phyloP scores from a whole-genome alignment of 2,797 vertebrate species.

The Pagetopsis macropterus region DNA sequence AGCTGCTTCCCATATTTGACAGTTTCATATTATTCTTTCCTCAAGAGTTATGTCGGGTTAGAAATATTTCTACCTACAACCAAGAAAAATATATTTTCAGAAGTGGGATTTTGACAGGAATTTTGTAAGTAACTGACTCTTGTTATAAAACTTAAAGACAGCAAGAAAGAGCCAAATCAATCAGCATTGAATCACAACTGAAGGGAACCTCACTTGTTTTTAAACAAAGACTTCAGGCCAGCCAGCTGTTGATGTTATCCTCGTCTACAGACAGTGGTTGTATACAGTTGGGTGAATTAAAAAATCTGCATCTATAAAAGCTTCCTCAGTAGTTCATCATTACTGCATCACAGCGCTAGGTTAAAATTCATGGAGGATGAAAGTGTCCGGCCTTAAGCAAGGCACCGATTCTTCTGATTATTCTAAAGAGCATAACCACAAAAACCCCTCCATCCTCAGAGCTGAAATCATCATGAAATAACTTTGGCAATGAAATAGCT shows the following conservation, averaged over 20 bases:
- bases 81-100: background rate
- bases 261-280: background rate
- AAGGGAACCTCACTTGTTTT: background rate
- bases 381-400: no score
- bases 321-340: background rate
- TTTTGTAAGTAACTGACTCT: no score
- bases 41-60: background rate
- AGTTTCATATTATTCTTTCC: background rate
- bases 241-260: background rate
- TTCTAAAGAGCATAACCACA: background rate
- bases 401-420: no score
- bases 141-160: background rate
- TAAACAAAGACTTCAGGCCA: background rate
- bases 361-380: background rate
- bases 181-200: slow-evolving; percentile 6
- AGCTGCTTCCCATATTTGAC: background rate
- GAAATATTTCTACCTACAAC: slow-evolving; percentile 11
- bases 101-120: background rate
- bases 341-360: background rate
- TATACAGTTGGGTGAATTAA: background rate
- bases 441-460: background rate
- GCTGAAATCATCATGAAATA: background rate
- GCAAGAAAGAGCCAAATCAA: background rate
- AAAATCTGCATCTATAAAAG: background rate
- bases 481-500: background rate